Conservation (phyloP, 2,113 vertebrate species). For the Percopsis transmontana region DNA sequence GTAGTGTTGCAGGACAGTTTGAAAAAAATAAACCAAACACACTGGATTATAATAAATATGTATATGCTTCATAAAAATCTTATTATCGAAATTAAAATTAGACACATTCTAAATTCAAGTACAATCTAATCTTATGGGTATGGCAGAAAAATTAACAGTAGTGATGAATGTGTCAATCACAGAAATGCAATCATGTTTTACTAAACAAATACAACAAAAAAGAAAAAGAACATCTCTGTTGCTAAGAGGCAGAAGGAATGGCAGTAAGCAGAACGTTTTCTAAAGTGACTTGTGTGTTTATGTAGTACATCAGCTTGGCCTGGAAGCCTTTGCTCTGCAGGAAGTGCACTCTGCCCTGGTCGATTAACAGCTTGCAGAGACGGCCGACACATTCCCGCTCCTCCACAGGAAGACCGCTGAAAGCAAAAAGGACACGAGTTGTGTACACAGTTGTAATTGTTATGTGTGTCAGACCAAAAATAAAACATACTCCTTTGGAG, state of each 20-base stretch:
- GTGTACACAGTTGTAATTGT: not conserved
- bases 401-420: slow-evolving; percentile 78
- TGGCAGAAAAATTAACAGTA: no score
- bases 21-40: no score
- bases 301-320: slow-evolving; percentile 80
- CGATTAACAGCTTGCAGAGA: slow-evolving; percentile 90
- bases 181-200: no score
- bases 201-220: not conserved
- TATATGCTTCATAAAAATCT: no score
- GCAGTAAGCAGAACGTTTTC: slow-evolving; percentile 95
- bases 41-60: no score
- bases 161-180: no score
- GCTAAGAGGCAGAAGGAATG: slow-evolving; percentile 54
- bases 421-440: not conserved
- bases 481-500: no score
- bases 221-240: not conserved
- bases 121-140: no score
- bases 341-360: slow-evolving; percentile 85
- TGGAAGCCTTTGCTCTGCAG: slow-evolving; percentile 81
- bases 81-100: no score
- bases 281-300: slow-evolving; percentile 81
- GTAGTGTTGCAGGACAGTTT: no score
- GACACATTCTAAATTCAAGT: no score
- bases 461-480: no score
- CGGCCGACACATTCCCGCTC: slow-evolving; percentile 84